Evolutionary conservation across 2,888 invertebrate genomes (phyloP).

Genomic region (Globia sparganii): DNA sequence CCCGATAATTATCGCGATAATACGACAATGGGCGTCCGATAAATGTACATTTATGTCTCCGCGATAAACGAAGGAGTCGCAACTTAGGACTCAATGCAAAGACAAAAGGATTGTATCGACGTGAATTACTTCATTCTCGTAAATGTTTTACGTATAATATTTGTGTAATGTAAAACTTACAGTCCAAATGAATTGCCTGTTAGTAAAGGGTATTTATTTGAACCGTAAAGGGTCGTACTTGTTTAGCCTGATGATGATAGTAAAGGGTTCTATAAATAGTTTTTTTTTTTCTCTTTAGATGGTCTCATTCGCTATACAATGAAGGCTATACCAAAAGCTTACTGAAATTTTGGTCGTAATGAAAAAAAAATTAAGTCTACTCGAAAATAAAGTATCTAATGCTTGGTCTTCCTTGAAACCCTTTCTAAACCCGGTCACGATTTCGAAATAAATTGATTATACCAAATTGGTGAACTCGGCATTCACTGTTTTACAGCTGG

Average conservation of each 20-base stretch:
- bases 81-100: slow-evolving; percentile 41
- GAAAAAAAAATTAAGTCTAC: background rate
- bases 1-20: slow-evolving; percentile 25
- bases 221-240: background rate
- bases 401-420: background rate
- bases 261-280: background rate
- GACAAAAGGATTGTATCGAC: slow-evolving; percentile 43
- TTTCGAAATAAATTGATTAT: background rate
- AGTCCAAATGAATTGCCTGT: too few species aligned
- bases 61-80: slow-evolving; percentile 20
- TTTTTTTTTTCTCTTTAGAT: background rate
- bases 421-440: background rate
- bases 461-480: background rate
- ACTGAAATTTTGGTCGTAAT: background rate
- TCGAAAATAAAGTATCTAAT: background rate
- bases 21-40: slow-evolving; percentile 28
- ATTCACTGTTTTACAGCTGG: background rate
- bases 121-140: slow-evolving; percentile 17
- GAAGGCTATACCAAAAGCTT: background rate
- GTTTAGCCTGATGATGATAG: background rate
- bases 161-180: background rate
- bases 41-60: slow-evolving; percentile 32
- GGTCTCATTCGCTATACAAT: background rate
- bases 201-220: background rate
- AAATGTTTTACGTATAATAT: slow-evolving; percentile 1